Evolutionary conservation across 2,888 invertebrate genomes (phyloP).

Genomic region (Neria commutata): DNA sequence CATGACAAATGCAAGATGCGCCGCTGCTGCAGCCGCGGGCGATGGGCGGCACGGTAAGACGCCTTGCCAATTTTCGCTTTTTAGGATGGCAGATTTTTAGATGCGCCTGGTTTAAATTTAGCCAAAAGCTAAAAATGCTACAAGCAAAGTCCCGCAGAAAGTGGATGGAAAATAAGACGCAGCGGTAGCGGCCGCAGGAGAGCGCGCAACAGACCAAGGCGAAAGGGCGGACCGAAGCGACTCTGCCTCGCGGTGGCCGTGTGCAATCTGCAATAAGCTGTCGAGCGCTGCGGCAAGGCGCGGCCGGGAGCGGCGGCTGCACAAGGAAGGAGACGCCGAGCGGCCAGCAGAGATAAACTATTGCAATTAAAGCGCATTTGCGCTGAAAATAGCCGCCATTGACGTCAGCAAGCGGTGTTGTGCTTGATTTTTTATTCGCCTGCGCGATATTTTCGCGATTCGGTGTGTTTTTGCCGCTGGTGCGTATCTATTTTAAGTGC

Average conservation of each 20-base stretch:
- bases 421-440: not conserved
- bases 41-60: not conserved
- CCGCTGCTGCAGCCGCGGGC: not conserved
- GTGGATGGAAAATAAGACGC: no score
- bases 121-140: not conserved
- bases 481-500: conserved; percentile 4
- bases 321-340: not conserved
- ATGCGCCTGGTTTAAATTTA: not conserved
- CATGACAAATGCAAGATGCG: not conserved
- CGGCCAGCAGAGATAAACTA: not conserved
- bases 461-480: not conserved
- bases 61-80: not conserved
- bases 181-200: no score
- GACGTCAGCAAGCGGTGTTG: not conserved
- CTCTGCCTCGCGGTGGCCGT: not conserved
- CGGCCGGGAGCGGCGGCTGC: not conserved
- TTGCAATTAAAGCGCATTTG: not conserved
- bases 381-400: not conserved
- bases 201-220: no score
- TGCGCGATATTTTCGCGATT: not conserved
- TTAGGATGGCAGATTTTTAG: not conserved
- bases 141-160: no score
- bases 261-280: no score
- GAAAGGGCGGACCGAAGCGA: conserved; percentile 2
- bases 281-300: not conserved